Base-by-base conservation (phyloP, 2,797 vertebrate species). In the Gallinago solitaria region DNA sequence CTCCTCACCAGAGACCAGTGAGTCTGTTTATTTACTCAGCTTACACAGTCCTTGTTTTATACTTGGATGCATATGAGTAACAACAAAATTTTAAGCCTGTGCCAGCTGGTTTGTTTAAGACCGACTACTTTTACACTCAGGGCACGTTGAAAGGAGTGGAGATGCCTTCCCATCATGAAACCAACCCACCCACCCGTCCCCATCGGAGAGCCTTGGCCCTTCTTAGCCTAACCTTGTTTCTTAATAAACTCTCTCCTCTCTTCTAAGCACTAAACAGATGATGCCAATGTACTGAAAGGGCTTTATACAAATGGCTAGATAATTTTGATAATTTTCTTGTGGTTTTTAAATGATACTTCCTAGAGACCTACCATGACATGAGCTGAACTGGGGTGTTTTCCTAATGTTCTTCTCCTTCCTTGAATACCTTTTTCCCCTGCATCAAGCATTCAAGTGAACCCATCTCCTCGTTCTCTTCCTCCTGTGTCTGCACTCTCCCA, bases 21-120 rank as follows among this genome's bases (percentile, higher is more conserved):
- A 57, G 82, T 37, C 93, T 96, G 93, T 95, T 96, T 97, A 95
- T 97, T 97, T 97, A 93, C 83, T 84, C 91, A 91, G 81, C 83
- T 83, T 87, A 89, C 54, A 89, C 87, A 96, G 89, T 47, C 90
- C 95, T 91, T 95, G 81, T 95, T 96, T 96, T 93, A 96, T 91
- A 95, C 94, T 88, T 93, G 90, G 81, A 95, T 96, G 75, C 75
- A 60, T 90, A 82, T 28, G 92, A 97, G 63, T 57, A 95, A 93
- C 94, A 96, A 96, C 95, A 95, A 89, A 89, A 93, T 93, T 33
- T 96, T 32, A 69, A 96, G 87, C 59, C 59, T 47, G 45, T 96
- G 89, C 87, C 95, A 96, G 91, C 85, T 96, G 95, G 80, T 96
- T 95, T 91, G 69, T 89, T 93, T 90, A 96, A 96, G 83, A 3